phyloP scores from a whole-genome alignment of 2,113 vertebrate species.

The Eolophus roseicapilla region DNA sequence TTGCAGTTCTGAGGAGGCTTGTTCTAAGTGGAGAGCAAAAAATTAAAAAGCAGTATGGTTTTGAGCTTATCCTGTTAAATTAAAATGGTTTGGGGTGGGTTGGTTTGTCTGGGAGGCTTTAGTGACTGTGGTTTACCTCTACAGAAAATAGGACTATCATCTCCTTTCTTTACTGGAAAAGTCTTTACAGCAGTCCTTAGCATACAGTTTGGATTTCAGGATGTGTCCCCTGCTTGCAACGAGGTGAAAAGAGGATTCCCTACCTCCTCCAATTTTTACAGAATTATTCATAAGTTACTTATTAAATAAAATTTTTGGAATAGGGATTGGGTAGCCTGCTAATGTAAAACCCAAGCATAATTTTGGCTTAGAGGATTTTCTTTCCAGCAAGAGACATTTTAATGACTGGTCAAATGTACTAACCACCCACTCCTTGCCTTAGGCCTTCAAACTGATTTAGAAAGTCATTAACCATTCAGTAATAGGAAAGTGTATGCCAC shows the following conservation, averaged over 20 bases:
- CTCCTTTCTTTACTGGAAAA: background rate
- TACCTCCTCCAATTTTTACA: background rate
- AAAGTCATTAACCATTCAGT: constrained; percentile 59
- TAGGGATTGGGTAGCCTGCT: constrained; percentile 20
- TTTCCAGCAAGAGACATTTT: constrained; percentile 53
- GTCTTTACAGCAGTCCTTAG: background rate
- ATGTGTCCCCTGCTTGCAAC: background rate
- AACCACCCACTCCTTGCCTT: constrained; percentile 59
- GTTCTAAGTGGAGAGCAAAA: background rate
- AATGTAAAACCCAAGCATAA: constrained; percentile 11
- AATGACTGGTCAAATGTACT: constrained; percentile 66
- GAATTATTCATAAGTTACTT: background rate
- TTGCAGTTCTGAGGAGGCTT: background rate
- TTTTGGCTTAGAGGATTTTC: constrained; percentile 50
- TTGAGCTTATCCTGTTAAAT: background rate
- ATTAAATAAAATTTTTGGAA: constrained; percentile 2
- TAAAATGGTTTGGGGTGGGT: background rate
- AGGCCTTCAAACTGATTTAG: constrained; percentile 65
- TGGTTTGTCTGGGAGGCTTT: background rate
- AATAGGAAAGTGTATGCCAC: constrained; percentile 10
- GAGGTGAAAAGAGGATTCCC: background rate
- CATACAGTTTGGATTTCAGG: constrained; percentile 22
- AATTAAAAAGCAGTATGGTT: background rate
- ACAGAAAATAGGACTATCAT: background rate
- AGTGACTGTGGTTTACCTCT: background rate